phyloP scores from a whole-genome alignment of 2,888 invertebrate genomes.

The Agrotis exclamationis region DNA sequence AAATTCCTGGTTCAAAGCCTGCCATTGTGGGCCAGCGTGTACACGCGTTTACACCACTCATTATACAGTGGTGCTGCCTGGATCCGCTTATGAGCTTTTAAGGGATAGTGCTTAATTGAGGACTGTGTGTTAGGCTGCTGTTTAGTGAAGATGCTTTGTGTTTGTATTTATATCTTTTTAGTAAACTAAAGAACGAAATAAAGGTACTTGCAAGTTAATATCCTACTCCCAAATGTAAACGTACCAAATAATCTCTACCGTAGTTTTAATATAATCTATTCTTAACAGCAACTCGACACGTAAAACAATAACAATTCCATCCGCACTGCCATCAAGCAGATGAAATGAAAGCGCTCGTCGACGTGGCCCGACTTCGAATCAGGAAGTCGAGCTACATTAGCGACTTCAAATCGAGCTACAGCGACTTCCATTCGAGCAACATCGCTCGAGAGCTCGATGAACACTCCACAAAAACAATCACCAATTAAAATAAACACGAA shows the following conservation, averaged over 20 bases:
- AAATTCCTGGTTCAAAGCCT: conserved; percentile 58
- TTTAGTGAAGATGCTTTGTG: not conserved
- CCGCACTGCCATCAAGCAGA: conserved; percentile 48
- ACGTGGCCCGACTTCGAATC: conserved; percentile 47
- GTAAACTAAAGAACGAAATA: too few relatives aligned
- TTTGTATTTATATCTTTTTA: not conserved
- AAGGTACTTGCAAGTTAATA: not conserved
- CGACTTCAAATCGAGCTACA: conserved; percentile 48
- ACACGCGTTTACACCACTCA: conserved; percentile 44
- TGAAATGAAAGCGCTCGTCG: conserved; percentile 43
- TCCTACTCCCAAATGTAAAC: conserved; percentile 18
- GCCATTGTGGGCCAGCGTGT: conserved; percentile 56
- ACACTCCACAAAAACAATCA: conserved; percentile 64
- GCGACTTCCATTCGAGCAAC: conserved; percentile 46
- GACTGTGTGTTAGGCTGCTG: not conserved
- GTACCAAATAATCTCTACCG: conserved; percentile 8
- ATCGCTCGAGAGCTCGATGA: conserved; percentile 56
- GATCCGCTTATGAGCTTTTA: conserved; percentile 52
- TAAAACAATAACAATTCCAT: conserved; percentile 52
- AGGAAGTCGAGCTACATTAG: conserved; percentile 43
- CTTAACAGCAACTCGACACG: conserved; percentile 29
- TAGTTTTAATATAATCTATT: conserved; percentile 36
- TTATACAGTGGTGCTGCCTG: conserved; percentile 34
- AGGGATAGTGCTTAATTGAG: conserved; percentile 40
- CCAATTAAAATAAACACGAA: conserved; percentile 75